Conservation (phyloP, 2,113 vertebrate species). For the Nerophis ophidion region DNA sequence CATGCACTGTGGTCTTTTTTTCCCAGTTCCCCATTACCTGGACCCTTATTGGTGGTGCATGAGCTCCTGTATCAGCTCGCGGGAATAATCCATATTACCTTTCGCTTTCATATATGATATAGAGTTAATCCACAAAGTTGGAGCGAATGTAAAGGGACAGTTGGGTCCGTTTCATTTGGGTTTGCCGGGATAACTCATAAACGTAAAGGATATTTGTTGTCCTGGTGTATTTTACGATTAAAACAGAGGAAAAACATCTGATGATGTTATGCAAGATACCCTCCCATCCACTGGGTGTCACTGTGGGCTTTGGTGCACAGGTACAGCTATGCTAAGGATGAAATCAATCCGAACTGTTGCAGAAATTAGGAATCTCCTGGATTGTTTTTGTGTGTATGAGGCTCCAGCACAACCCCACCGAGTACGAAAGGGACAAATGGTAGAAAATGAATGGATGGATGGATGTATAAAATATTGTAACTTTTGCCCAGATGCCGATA, state of each 20-base stretch:
- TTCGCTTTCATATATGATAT: slow-evolving; percentile 36
- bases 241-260: background rate
- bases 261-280: too few relatives aligned
- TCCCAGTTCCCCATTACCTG: slow-evolving; percentile 4
- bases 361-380: too few relatives aligned
- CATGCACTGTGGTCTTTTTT: slow-evolving; percentile 37
- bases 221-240: background rate
- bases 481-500: too few relatives aligned
- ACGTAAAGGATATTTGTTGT: slow-evolving; percentile 41
- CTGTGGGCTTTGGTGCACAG: background rate
- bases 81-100: slow-evolving; percentile 36
- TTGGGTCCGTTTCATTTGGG: slow-evolving; percentile 52
- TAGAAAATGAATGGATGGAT: too few relatives aligned
- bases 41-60: slow-evolving; percentile 8
- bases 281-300: too few relatives aligned
- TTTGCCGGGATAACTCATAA: slow-evolving; percentile 43
- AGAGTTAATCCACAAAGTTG: slow-evolving; percentile 47
- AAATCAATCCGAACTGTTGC: too few relatives aligned
- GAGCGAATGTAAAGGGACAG: slow-evolving; percentile 42
- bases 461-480: too few relatives aligned
- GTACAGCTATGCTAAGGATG: too few relatives aligned
- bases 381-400: too few relatives aligned
- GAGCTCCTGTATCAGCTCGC: slow-evolving; percentile 17
- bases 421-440: too few relatives aligned
- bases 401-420: too few relatives aligned